These are phyloP conservation scores for Sitophilus oryzae DNA, from an alignment of 1,140 invertebrate genomes.

Conservation along the genomic window DNA sequence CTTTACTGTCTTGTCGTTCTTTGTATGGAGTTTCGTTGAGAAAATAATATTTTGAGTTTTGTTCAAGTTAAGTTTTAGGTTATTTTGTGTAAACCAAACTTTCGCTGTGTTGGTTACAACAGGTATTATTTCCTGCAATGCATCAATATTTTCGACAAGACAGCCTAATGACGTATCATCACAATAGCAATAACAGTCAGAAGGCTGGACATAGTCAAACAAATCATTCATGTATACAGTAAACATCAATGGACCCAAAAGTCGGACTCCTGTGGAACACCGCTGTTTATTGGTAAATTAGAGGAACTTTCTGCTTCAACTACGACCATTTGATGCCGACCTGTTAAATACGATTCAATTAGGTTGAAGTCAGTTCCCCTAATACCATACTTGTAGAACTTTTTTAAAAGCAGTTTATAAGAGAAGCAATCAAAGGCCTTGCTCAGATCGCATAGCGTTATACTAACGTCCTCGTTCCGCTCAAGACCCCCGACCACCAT, in stretches of 20 bases:
- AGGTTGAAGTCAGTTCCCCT: not conserved
- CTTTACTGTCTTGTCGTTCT: no score
- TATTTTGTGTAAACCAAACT: no score
- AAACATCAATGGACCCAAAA: conserved; percentile 7
- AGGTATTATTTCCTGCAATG: no score
- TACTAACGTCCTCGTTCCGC: not conserved
- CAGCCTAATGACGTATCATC: no score
- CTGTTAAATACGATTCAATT: not conserved
- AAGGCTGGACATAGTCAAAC: not conserved
- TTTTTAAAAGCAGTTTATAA: conserved; percentile 12
- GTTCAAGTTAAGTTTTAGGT: no score
- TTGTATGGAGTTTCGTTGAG: no score
- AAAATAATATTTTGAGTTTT: no score
- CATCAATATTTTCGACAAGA: no score
- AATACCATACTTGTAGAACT: not conserved
- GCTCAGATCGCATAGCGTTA: conserved; percentile 17
- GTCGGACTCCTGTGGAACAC: conserved; percentile 11
- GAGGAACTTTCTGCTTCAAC: not conserved
- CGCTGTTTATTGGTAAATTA: not conserved
- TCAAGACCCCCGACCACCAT: conserved; percentile 12
- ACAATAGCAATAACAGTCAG: no score
- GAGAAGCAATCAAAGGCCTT: conserved; percentile 26
- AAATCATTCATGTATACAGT: conserved; percentile 12
- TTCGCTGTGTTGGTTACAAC: no score
- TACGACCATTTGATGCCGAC: conserved; percentile 3